These are phyloP conservation scores for Apamea anceps DNA, from an alignment of 2,888 invertebrate genomes.

Conservation along the genomic window DNA sequence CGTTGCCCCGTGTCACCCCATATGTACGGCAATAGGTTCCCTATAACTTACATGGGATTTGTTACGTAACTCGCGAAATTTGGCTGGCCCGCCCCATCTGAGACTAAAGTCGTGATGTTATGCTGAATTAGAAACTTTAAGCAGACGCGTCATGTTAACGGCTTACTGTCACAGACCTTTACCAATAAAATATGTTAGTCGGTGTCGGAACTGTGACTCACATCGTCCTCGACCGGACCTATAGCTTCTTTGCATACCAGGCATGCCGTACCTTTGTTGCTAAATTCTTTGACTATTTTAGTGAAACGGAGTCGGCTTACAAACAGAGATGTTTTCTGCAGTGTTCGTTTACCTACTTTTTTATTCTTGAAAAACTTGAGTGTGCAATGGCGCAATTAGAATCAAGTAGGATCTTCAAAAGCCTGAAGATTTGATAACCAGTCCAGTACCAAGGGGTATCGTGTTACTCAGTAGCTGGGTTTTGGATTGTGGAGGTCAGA, in stretches of 20 bases:
- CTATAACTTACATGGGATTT: background rate
- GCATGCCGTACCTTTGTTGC: constrained; percentile 21
- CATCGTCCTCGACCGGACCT: constrained; percentile 10
- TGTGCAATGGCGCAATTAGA: no score
- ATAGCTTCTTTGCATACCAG: constrained; percentile 21
- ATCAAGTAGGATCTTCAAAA: background rate
- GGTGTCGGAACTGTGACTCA: constrained; percentile 41
- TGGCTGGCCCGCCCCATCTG: background rate
- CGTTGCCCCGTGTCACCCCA: no score
- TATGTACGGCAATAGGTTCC: background rate
- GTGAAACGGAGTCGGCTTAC: background rate
- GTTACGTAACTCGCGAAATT: background rate
- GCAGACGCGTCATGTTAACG: constrained; percentile 16
- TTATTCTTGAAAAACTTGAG: no score
- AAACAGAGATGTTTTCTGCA: background rate
- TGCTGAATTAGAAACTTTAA: constrained; percentile 39
- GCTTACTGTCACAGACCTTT: constrained; percentile 22
- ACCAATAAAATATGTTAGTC: constrained; percentile 3
- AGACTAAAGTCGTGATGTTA: background rate
- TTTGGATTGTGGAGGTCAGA: background rate
- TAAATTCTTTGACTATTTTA: constrained; percentile 6
- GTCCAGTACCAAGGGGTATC: background rate
- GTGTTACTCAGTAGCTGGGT: background rate
- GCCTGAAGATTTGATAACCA: background rate
- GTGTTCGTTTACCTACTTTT: background rate